These are phyloP conservation scores for Anser brachyrhynchus DNA, from an alignment of 2,113 vertebrate genomes.

Conservation along the genomic window DNA sequence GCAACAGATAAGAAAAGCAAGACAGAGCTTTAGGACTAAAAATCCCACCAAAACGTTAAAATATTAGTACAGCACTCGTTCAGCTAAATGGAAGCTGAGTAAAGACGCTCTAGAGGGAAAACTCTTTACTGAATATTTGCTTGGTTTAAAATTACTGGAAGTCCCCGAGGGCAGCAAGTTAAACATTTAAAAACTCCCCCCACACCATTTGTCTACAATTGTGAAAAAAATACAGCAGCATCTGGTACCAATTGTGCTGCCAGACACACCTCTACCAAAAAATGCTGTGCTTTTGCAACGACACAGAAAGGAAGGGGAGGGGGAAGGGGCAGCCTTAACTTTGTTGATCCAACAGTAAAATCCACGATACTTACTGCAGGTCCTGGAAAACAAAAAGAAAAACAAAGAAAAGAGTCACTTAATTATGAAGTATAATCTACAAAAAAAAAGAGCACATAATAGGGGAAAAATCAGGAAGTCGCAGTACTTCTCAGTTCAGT, in stretches of 20 bases:
- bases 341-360: conserved; percentile 64
- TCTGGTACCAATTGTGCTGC: conserved; percentile 43
- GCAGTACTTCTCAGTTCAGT: not conserved
- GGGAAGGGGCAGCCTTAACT: conserved; percentile 74
- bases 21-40: conserved; percentile 34
- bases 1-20: conserved; percentile 42
- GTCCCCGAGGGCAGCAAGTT: conserved; percentile 33
- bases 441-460: not conserved
- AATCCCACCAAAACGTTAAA: not conserved
- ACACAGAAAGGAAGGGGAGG: not conserved
- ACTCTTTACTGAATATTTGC: not conserved
- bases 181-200: conserved; percentile 33
- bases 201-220: conserved; percentile 26
- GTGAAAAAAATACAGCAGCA: not conserved
- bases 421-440: not conserved
- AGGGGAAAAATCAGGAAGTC: not conserved
- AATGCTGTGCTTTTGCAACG: conserved; percentile 28
- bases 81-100: not conserved
- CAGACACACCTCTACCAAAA: conserved; percentile 53
- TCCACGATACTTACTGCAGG: conserved; percentile 89
- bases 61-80: not conserved
- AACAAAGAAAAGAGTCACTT: conserved; percentile 38
- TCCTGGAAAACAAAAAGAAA: conserved; percentile 87
- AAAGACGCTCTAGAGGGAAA: not conserved
- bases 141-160: conserved; percentile 35